Conservation (phyloP, 2,113 vertebrate genomes). For the Barnardius zonarius region DNA sequence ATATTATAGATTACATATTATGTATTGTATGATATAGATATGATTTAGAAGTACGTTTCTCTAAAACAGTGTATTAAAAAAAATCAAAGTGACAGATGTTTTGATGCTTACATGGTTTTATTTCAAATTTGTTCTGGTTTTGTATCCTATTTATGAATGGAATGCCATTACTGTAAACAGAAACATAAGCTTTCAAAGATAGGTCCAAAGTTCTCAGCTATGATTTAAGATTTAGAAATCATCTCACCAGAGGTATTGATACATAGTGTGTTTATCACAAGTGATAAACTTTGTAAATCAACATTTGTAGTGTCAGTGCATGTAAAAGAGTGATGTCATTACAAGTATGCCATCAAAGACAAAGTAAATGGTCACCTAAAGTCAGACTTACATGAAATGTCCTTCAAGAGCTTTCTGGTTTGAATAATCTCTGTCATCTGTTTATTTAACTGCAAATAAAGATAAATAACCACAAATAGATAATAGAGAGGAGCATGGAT, state of each 20-base stretch:
- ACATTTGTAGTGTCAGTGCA: background rate
- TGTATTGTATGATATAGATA: background rate
- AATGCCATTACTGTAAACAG: background rate
- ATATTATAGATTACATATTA: background rate
- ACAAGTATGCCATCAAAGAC: background rate
- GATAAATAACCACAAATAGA: background rate
- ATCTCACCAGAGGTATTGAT: background rate
- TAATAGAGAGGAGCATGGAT: background rate
- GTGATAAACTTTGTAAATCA: background rate
- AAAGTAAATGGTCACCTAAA: background rate
- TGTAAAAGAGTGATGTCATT: background rate
- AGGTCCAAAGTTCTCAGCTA: background rate
- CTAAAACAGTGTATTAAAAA: background rate
- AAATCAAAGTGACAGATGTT: background rate
- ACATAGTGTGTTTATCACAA: background rate
- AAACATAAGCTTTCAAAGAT: background rate
- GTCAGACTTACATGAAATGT: background rate
- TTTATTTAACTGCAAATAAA: background rate
- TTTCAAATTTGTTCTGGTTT: background rate
- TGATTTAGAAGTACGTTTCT: background rate
- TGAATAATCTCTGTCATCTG: background rate
- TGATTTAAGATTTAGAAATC: background rate
- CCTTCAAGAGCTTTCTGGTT: background rate
- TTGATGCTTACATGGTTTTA: background rate
- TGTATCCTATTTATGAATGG: background rate